Evolutionary conservation across 2,797 vertebrate species (phyloP), one percentile per base, ranked within the genome.

Genomic region (Epinephelus malabaricus): DNA sequence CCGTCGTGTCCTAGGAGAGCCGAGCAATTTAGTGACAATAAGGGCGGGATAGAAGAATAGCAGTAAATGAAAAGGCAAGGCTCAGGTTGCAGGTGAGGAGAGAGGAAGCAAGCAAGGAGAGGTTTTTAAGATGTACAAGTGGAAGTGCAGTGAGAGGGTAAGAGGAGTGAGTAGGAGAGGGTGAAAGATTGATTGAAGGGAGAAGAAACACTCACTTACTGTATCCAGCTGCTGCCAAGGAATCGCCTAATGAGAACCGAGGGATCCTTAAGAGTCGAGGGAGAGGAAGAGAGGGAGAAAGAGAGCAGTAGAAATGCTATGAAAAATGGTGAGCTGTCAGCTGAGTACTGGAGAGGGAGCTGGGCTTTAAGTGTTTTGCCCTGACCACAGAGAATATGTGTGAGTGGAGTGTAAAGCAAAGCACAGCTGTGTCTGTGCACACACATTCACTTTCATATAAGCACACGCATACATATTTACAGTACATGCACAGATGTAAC

Each of bases 271-370:
- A 64, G 76, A 81, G 73, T 63, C 10, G 5, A 47, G 76, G 40
- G 71, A 66, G 62, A 81, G 65, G 49, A 60, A 78, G 23, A 74
- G 46, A 47, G 45, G 66, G 63, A 75, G 21, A 67, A 27, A 53
- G 80, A 81, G 69, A 55, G 54, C 1, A 23, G 63, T 45, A 60
- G 74, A 81, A 76, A 79, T 56, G 23, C 64, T 79, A 61, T 90
- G 84, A 88, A 90, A 90, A 85, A 92, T 88, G 83, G 76, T 50
- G 63, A 77, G 83, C 78, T 90, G 88, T 89, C 88, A 90, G 86
- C 58, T 87, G 70, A 81, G 74, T 50, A n/a, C 54, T 72, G 78
- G 76, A 84, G 79, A 81, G 61, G 78, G 67, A 89, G 84, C 80
- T 49, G 51, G 82, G 69, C 82, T 89, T 55, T 88, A 76, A 91